These are phyloP conservation scores for Chelidonichthys spinosus DNA, from an alignment of 2,797 vertebrate genomes.

Conservation along the genomic window DNA sequence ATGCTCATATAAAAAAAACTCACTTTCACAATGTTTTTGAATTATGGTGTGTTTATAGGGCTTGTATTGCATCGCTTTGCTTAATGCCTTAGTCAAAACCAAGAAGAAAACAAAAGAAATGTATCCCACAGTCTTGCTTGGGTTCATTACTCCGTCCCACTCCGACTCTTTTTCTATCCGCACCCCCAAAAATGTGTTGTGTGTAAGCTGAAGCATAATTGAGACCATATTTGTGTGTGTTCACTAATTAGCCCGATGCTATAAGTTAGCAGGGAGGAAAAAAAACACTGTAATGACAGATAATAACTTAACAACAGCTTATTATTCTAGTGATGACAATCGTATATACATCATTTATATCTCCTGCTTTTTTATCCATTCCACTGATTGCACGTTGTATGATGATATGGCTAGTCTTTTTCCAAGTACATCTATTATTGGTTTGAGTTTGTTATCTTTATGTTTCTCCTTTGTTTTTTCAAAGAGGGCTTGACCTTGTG, in stretches of 20 bases:
- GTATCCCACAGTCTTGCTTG: conserved; percentile 7
- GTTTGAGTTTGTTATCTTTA: conserved; percentile 37
- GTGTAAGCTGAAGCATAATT: not conserved
- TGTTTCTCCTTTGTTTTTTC: conserved; percentile 13
- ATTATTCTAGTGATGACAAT: conserved; percentile 6
- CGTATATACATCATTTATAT: not conserved
- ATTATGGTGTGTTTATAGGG: conserved; percentile 28
- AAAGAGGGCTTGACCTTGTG: not conserved
- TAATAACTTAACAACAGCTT: not conserved
- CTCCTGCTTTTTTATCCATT: conserved; percentile 2
- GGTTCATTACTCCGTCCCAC: conserved; percentile 10
- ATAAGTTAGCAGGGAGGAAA: no score
- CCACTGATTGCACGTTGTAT: not conserved
- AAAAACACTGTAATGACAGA: not conserved
- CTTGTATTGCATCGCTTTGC: conserved; percentile 1
- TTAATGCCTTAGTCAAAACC: conserved; percentile 4
- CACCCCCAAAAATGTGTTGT: not conserved
- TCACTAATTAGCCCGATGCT: not conserved
- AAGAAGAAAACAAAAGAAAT: not conserved
- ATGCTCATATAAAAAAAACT: conserved; percentile 50
- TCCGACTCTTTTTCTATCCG: not conserved
- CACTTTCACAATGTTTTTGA: conserved; percentile 38
- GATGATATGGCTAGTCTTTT: conserved; percentile 19
- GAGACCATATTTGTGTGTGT: not conserved
- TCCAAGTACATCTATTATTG: conserved; percentile 22